Evolutionary conservation across 2,888 invertebrate species (phyloP).

Genomic region (Phytoseiulus persimilis): DNA sequence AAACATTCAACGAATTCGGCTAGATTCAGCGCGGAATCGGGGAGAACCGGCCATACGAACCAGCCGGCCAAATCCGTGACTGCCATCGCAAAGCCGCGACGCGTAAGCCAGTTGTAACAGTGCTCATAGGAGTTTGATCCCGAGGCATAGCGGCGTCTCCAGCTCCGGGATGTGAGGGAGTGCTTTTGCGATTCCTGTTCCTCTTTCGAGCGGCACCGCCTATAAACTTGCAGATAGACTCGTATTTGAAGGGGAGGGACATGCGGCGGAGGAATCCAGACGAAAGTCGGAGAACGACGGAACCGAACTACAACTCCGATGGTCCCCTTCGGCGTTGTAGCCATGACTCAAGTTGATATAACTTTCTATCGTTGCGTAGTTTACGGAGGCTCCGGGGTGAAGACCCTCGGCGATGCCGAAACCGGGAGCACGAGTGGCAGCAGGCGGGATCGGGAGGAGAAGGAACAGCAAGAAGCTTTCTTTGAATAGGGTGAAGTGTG

Average conservation of each 20-base stretch:
- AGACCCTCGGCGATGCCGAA: not conserved
- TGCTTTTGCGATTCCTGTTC: not conserved
- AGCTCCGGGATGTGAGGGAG: not conserved
- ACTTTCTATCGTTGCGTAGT: not conserved
- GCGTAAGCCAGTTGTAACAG: not conserved
- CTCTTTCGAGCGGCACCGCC: not conserved
- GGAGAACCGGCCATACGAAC: not conserved
- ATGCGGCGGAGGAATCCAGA: not conserved
- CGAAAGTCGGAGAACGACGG: not conserved
- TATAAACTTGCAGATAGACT: not conserved
- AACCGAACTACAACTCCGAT: not conserved
- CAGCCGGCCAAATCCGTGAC: not conserved
- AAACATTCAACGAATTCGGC: not conserved
- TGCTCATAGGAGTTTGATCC: not conserved
- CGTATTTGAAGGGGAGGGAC: not conserved
- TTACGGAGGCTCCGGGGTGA: not conserved
- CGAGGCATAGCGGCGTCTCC: not conserved
- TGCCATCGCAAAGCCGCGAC: not conserved
- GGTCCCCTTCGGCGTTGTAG: not conserved
- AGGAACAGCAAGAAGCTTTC: not conserved
- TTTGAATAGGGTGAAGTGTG: slow-evolving; percentile 5
- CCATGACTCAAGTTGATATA: not conserved
- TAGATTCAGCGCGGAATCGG: not conserved
- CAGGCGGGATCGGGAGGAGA: not conserved
- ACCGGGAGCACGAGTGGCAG: not conserved